Evolutionary conservation across 2,888 invertebrate species (phyloP), one percentile per base, ranked within the genome.

Genomic region (Xylota segnis): DNA sequence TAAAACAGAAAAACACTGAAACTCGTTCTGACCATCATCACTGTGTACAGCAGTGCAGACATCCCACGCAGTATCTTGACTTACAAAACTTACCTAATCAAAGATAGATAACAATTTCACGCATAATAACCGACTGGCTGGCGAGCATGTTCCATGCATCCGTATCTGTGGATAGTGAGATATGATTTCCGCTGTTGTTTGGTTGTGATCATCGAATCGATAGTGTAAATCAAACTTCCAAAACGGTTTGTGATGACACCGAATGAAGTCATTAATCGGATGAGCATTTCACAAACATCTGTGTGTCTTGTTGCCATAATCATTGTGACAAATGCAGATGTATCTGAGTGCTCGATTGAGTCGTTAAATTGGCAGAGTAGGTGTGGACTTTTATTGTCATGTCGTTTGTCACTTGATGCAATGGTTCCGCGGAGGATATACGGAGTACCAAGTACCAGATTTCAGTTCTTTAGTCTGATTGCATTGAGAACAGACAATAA

Each of bases 191-290:
- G 71, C 52, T 16, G 61, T 40, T 61, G 47, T 37, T 43, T 27
- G 52, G 45, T 43, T 34, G 40, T 54, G 75, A 9, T 56, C 58
- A 65, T 59, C 50, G 14, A 43, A 63, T 37, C 56, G 63, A 47
- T 76, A 47, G 56, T 50, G 47, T 76, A 56, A 76, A 76, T 82
- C 63, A 76, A 76, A 75, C 47, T 37, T 7, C 18, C 68, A 63
- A 43, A 71, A 63, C 43, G 63, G 68, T 37, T 45, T 68, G 63
- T 40, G 76, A 50, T 70, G 82, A 76, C 82, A 76, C 43, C 23
- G 43, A 82, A 76, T 82, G 40, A 76, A 65, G 76, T 50, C 82
- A 58, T 82, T 65, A 76, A 70, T 70, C 32, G 32, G n/a, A 52
- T 23, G 63, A 58, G 65, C 76, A 43, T 56, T 52, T n/a, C 27